phyloP scores from a whole-genome alignment of 2,888 invertebrate species.

The Himalopsyche kuldschensis region DNA sequence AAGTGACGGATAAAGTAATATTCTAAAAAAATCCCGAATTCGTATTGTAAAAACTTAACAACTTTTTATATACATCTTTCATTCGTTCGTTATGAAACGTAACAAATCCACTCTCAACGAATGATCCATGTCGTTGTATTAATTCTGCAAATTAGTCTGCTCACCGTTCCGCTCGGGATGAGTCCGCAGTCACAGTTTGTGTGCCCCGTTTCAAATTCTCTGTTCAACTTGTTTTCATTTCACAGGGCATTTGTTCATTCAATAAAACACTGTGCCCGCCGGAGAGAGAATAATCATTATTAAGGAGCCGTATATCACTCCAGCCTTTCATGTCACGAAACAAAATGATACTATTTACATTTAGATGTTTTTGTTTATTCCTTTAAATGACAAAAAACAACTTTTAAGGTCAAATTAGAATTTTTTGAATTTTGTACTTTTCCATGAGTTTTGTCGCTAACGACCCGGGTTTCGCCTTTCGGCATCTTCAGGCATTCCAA shows the following conservation, averaged over 20 bases:
- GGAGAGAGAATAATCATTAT: conserved; percentile 19
- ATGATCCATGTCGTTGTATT: background rate
- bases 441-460: too few relatives aligned
- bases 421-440: too few relatives aligned
- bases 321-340: background rate
- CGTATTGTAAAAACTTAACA: too few relatives aligned
- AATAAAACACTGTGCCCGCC: background rate
- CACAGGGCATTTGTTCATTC: background rate
- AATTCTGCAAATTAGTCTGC: background rate
- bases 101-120: background rate
- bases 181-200: background rate
- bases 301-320: background rate
- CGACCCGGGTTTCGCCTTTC: too few relatives aligned
- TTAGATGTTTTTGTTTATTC: too few relatives aligned
- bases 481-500: too few relatives aligned
- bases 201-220: background rate
- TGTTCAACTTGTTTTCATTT: background rate
- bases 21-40: too few relatives aligned
- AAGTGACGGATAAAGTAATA: too few relatives aligned
- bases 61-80: background rate
- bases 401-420: too few relatives aligned
- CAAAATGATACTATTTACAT: too few relatives aligned
- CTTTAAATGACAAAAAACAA: too few relatives aligned
- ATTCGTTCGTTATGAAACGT: background rate
- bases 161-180: background rate